These are phyloP conservation scores for Vespertilio murinus DNA, from an alignment of 2,797 vertebrate species.

Conservation along the genomic window DNA sequence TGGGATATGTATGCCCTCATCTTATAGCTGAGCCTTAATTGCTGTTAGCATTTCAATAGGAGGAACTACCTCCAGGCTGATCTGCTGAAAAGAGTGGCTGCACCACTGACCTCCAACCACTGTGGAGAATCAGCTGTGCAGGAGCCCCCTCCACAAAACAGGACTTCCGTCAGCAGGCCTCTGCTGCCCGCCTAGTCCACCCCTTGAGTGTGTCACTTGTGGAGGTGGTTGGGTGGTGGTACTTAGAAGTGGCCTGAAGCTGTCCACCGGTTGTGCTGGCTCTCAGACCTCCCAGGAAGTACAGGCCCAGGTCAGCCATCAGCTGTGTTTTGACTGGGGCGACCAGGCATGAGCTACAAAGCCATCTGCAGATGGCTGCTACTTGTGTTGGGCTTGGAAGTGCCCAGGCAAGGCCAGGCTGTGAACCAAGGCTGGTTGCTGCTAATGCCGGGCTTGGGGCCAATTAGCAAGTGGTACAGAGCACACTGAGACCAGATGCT, in stretches of 20 bases:
- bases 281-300: background rate
- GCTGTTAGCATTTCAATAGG: background rate
- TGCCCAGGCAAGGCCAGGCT: background rate
- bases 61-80: background rate
- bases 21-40: background rate
- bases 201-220: background rate
- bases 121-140: background rate
- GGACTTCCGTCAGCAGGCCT: background rate
- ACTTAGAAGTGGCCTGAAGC: background rate
- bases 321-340: background rate
- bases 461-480: background rate
- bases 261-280: background rate
- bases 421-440: background rate
- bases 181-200: background rate
- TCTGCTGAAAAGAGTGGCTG: background rate
- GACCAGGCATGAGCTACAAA: background rate
- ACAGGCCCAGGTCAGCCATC: background rate
- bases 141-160: background rate
- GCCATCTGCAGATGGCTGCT: background rate
- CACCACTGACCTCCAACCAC: background rate
- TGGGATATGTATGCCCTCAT: background rate
- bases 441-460: background rate
- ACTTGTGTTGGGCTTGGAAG: background rate
- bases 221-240: background rate
- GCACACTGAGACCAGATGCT: background rate